Base-by-base conservation (phyloP, 2,888 invertebrate species). In the Oscheius sp. region DNA sequence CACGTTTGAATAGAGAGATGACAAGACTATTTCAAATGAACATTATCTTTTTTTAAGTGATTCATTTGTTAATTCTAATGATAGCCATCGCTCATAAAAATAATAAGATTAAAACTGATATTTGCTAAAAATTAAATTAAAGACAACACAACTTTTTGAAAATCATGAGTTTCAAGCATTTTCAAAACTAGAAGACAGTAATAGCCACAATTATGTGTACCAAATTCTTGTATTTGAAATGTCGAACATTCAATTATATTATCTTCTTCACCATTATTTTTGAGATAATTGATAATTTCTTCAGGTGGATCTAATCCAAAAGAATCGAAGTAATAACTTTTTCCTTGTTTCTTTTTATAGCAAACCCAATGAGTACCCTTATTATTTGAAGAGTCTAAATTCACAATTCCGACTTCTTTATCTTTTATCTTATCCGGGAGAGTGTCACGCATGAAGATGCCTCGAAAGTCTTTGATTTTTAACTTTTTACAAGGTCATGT, bases 31-130 rank as follows among this genome's bases (percentile, higher is more conserved):
- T 69, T 72, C 72, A 72, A 72, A 53, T 64, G 61, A 72, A 42
- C 72, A 72, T 69, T 72, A 69, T 69, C 72, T 52, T 70, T 65
- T 72, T 72, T 72, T 69, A 72, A 72, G 69, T 70, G 58, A 69
- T 70, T 70, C 42, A 65, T 71, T 71, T 53, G 64, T 68, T 71
- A 37, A 68, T 69, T 67, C 66, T 67, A 58, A 69, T n/a, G n/a
- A n/a, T n/a, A n/a, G n/a, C n/a, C n/a, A n/a, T 69, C 71, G 53
- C 55, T 71, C 71, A 55, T 71, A 61, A 70, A 52, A 70, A 31
- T 69, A 45, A 65, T 66, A 57, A 57, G 66, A 66, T 66, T 66
- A 66, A 37, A 37, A 66, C 65, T 29, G 48, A 31, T 57, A 67
- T 42, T 23, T 48, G 65, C 29, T 33, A 58, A 69, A 69, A 65